Conservation (phyloP, 1,140 invertebrate genomes). For the Nylanderia fulva region DNA sequence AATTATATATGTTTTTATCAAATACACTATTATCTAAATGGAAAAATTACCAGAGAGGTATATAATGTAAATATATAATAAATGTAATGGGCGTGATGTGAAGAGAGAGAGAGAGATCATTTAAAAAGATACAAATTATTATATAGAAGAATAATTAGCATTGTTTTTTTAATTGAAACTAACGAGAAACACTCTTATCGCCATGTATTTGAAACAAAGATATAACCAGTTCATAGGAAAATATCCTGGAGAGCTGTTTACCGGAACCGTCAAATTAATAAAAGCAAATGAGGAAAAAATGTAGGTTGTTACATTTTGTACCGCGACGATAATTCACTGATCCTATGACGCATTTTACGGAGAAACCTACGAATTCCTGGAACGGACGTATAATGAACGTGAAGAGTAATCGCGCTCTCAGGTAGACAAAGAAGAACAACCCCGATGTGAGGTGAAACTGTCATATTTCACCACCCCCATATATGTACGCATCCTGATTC, state of each 20-base stretch:
- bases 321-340: slow-evolving; percentile 27
- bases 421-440: slow-evolving; percentile 35
- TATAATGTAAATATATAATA: not conserved
- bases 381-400: slow-evolving; percentile 49
- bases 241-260: slow-evolving; percentile 10
- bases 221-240: slow-evolving; percentile 34
- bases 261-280: slow-evolving; percentile 39
- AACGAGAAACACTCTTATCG: slow-evolving; percentile 16
- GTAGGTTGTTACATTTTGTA: slow-evolving; percentile 45
- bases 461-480: slow-evolving; percentile 19
- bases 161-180: too few species aligned
- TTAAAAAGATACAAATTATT: not conserved
- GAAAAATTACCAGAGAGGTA: too few species aligned
- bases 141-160: too few species aligned
- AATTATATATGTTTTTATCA: not conserved
- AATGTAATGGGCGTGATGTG: not conserved
- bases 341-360: slow-evolving; percentile 57
- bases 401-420: slow-evolving; percentile 49
- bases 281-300: slow-evolving; percentile 28
- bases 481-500: slow-evolving; percentile 19
- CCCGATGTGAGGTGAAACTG: slow-evolving; percentile 28
- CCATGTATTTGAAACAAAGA: not conserved
- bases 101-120: too few species aligned
- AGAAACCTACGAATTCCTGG: slow-evolving; percentile 49
- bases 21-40: not conserved